These are phyloP conservation scores for Tetraneura akinire DNA, from an alignment of 1,140 invertebrate genomes.

Conservation along the genomic window DNA sequence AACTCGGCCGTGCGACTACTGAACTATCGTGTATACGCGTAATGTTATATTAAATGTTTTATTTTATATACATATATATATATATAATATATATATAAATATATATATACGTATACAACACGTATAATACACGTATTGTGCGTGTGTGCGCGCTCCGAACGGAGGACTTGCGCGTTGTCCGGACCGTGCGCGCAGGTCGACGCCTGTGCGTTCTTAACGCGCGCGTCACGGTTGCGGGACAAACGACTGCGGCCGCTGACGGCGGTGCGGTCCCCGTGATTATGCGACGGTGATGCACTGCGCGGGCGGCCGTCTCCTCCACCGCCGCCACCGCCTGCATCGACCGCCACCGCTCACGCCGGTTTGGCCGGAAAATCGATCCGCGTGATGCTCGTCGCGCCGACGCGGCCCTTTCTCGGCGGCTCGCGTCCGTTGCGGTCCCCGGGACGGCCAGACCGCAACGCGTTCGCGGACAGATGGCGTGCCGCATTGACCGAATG, in stretches of 20 bases:
- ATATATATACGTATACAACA: no score
- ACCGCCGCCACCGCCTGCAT: constrained; percentile 7
- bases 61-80: no score
- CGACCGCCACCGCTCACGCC: constrained; percentile 15
- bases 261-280: background rate
- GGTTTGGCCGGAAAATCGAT: constrained; percentile 41
- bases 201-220: no score
- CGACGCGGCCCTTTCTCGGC: background rate
- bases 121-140: background rate
- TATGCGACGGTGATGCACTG: background rate
- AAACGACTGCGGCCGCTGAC: background rate
- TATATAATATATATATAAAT: no score
- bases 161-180: background rate
- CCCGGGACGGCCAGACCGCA: background rate
- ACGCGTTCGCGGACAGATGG: constrained; percentile 28
- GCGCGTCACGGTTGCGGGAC: background rate
- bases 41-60: no score
- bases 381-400: background rate
- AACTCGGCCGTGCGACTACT: background rate
- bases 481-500: constrained; percentile 44
- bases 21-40: no score
- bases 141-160: background rate
- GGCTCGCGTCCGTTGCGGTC: background rate
- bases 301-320: background rate
- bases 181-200: no score